Evolutionary conservation across 2,888 invertebrate species (phyloP).

Genomic region (Tachina fera): DNA sequence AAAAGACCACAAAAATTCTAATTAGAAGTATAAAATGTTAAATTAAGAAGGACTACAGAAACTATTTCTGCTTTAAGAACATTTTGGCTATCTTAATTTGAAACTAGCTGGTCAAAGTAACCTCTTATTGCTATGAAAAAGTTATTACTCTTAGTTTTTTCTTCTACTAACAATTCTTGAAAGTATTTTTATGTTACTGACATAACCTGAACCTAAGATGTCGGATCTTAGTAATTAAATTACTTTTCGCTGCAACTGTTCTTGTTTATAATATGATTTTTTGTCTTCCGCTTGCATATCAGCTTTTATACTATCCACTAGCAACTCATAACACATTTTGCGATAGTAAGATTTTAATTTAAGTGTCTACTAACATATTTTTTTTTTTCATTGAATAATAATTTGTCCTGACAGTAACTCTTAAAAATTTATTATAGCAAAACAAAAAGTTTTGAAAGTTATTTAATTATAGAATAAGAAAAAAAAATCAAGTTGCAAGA

Average conservation of each 20-base stretch:
- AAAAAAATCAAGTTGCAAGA: neutral
- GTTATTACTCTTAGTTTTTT: neutral
- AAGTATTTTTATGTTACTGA: no score
- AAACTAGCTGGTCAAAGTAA: neutral
- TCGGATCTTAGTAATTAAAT: constrained; percentile 43
- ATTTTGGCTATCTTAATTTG: constrained; percentile 14
- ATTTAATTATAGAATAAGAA: neutral
- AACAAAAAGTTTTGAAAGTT: neutral
- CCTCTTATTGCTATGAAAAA: neutral
- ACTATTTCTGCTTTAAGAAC: constrained; percentile 8
- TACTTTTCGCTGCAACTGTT: neutral
- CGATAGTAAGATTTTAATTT: no score
- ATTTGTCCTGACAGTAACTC: no score
- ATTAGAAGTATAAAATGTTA: constrained; percentile 44
- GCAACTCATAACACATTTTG: no score
- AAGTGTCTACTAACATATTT: no score
- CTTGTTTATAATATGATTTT: no score
- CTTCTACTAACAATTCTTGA: no score
- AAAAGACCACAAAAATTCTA: constrained; percentile 32
- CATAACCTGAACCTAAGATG: neutral
- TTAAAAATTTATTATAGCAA: no score
- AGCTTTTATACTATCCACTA: no score
- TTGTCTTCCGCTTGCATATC: no score
- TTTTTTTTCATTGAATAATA: no score
- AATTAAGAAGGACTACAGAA: constrained; percentile 18